A percentile compares a stretch with the other conserved stretches of the same genome.
Evolutionary conservation across 2,797 vertebrate genomes (phyloP).

Genomic region (Hemitrygon akajei): DNA sequence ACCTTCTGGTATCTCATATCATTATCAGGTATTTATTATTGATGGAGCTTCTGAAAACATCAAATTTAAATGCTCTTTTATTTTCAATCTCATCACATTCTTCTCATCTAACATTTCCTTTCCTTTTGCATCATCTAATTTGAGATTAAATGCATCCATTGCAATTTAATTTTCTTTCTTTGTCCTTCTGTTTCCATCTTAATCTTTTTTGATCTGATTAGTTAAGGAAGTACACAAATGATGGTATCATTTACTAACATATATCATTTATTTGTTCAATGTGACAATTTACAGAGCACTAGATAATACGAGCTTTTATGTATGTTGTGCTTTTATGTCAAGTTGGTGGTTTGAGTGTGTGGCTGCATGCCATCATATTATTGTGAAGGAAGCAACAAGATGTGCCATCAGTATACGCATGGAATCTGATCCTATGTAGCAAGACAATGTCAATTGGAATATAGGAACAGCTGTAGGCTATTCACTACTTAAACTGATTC

Average conservation of each 20-base stretch:
- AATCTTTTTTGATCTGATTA: too few relatives aligned
- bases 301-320: not conserved
- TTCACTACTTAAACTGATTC: too few relatives aligned
- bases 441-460: not conserved
- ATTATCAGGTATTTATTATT: not conserved
- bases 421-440: not conserved
- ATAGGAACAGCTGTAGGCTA: too few relatives aligned
- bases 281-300: not conserved
- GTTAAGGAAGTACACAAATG: not conserved
- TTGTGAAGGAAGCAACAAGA: not conserved
- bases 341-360: not conserved
- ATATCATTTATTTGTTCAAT: not conserved
- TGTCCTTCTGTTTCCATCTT: too few relatives aligned
- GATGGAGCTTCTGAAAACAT: not conserved
- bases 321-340: not conserved
- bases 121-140: too few relatives aligned
- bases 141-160: too few relatives aligned
- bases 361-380: not conserved
- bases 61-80: too few relatives aligned
- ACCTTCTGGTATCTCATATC: not conserved
- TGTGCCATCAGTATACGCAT: not conserved
- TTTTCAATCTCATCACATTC: too few relatives aligned
- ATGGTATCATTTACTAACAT: not conserved
- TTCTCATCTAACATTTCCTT: too few relatives aligned
- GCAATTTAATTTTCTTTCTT: too few relatives aligned